phyloP scores from a whole-genome alignment of 2,797 vertebrate species.

The Urocyon cinereoargenteus region DNA sequence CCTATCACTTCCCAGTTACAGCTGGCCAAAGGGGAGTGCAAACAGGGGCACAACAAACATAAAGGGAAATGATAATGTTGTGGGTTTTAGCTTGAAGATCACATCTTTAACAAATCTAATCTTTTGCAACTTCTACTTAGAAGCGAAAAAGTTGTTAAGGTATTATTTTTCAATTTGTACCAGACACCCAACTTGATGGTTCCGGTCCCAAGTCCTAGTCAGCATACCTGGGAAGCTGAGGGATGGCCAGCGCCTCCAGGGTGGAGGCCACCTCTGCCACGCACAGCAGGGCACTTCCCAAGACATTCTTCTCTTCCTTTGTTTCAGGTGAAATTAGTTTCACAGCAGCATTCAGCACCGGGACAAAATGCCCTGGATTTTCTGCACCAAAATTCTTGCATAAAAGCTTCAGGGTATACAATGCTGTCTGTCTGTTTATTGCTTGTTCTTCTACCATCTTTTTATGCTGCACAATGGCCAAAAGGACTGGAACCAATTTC shows the following conservation, averaged over 20 bases:
- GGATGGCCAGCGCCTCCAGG: conserved; percentile 93
- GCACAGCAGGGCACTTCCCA: conserved; percentile 95
- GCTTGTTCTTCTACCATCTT: conserved; percentile 91
- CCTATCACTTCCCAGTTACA: background rate
- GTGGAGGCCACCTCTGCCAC: conserved; percentile 92
- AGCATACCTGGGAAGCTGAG: conserved; percentile 94
- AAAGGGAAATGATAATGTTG: background rate
- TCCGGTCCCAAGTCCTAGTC: background rate
- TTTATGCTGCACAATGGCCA: conserved; percentile 88
- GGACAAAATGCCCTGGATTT: conserved; percentile 90
- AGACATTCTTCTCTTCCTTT: conserved; percentile 94
- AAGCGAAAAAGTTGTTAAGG: background rate
- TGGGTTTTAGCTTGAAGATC: background rate
- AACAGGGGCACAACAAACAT: background rate
- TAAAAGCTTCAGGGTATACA: conserved; percentile 96
- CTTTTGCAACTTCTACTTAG: background rate
- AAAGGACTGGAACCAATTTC: conserved; percentile 91
- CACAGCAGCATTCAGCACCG: conserved; percentile 89
- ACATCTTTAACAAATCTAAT: background rate
- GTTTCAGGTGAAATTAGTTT: conserved; percentile 87
- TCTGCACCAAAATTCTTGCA: conserved; percentile 93
- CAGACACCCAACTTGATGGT: accelerated
- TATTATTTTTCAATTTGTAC: no score
- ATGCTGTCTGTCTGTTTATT: conserved; percentile 96
- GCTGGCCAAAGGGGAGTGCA: background rate